Evolutionary conservation across 1,140 invertebrate genomes (phyloP), one percentile per base, ranked within the genome.

Genomic region (Bombus vancouverensis): DNA sequence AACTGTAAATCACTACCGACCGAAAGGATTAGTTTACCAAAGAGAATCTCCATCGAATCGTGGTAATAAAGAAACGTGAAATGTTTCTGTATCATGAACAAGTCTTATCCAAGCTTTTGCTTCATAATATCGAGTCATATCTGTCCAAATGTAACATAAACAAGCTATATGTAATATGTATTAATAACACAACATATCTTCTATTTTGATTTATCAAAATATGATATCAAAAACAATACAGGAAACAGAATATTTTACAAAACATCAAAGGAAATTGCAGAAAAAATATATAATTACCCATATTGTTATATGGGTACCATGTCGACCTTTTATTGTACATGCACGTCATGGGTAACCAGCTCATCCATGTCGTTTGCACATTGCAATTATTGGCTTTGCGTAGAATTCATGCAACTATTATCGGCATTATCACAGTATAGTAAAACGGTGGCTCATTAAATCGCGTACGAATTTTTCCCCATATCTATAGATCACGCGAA

Each of bases 361-460:
- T n/a, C 15, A 28, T 44, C 37, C 47, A 47, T 28, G 28, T 39
- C 18, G 42, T 81, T 57, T 10, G 28, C 68, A 59, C n/a, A 32
- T 81, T 44, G 12, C 25, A 37, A 44, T 72, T 74, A 73, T 62
- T 81, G 57, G 3, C 39, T 62, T 12, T 22, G 8, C 25, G 25
- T 32, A 15, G 18, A 6, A 1, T 62, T 59, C 39, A 28, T 28
- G 39, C 10, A 28, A 59, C 34, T 81, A 81, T 81, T 44, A 53
- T 53, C 1, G 47, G 18, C 47, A 53, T 53, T 53, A 74, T 65
- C n/a, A 71, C 10, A n/a, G 1, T 59, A 10, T 28, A 39, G 75
- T 78, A 78, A 65, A 78, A 78, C n/a, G 39, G 8, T 34, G 37
- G 39, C 32, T 66, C 81, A 32, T 82, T 82, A 82, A 83, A 83